Evolutionary conservation across 2,797 vertebrate species (phyloP), one percentile per base, ranked within the genome.

Genomic region (Alosa sapidissima): DNA sequence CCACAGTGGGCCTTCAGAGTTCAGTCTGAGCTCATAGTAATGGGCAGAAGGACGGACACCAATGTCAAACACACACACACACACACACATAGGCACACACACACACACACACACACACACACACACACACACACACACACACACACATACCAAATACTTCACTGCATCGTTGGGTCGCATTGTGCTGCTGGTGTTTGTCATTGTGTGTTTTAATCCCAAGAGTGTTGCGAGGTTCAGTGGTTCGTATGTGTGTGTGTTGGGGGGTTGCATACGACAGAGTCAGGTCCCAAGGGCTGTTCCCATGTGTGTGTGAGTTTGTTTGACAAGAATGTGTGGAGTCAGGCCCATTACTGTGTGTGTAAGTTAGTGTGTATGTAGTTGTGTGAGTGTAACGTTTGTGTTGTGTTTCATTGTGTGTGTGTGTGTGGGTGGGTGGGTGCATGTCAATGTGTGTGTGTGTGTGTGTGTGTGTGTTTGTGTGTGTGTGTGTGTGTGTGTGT

Each of bases 241-340:
- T 78, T 82, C 60, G 36, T 60, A 45, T 82, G 60, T 84, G 52
- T 16, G 52, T 62, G 85, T 84, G 54, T 72, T 60, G 51, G 47
- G 60, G n/a, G 60, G 81, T 28, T 81, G 49, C 55, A 47, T 45
- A 41, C 55, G 45, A 72, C 72, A 78, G 16, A 78, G 41, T 78
- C 72, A 78, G 72, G 41, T 78, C 72, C 41, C 72, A 21, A 45
- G 72, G 41, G 72, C 7, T 0, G 16, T 82, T 58, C 48, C 86
- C 11, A 62, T 88, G 78, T 83, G 84, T 84, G 72, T 84, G 86
- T 78, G 86, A 58, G 87, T 28, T 84, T 83, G 60, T 55, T 54
- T 55, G 19, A 87, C 81, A 88, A 85, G 24, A 81, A 88, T 87
- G 86, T 68, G 85, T 89, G 86, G 85, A 88, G 83, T 91, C 88